A percentile compares a stretch with the other conserved stretches of the same genome.
phyloP scores from a whole-genome alignment of 2,113 vertebrate genomes.

The Erythrolamprus reginae region DNA sequence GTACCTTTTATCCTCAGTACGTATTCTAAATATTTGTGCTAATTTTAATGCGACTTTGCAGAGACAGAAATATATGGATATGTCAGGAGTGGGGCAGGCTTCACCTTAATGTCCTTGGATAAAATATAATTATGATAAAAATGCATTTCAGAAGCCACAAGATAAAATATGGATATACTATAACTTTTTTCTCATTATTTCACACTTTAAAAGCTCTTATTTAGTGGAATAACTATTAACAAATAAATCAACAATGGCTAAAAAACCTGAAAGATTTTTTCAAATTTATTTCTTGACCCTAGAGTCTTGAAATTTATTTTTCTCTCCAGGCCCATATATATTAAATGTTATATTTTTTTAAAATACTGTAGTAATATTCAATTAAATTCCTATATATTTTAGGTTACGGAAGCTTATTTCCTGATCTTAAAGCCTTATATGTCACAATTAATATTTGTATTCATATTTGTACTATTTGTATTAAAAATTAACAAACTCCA shows the following conservation, averaged over 20 bases:
- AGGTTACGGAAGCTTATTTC: neutral
- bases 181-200: neutral
- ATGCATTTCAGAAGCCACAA: neutral
- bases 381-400: neutral
- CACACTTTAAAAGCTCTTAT: neutral
- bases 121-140: neutral
- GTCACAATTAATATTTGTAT: neutral
- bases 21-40: neutral
- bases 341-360: neutral
- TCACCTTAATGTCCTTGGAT: neutral
- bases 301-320: neutral
- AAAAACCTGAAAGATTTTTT: neutral
- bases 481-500: neutral
- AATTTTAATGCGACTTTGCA: neutral
- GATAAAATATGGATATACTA: neutral
- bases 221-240: neutral
- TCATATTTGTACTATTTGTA: neutral
- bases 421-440: neutral
- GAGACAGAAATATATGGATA: neutral
- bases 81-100: neutral
- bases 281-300: neutral
- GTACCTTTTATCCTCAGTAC: neutral
- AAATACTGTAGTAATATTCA: neutral
- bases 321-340: neutral
- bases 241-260: neutral